Evolutionary conservation across 2,888 invertebrate genomes (phyloP), one percentile per base, ranked within the genome.

Genomic region (Raillietiella orientalis): DNA sequence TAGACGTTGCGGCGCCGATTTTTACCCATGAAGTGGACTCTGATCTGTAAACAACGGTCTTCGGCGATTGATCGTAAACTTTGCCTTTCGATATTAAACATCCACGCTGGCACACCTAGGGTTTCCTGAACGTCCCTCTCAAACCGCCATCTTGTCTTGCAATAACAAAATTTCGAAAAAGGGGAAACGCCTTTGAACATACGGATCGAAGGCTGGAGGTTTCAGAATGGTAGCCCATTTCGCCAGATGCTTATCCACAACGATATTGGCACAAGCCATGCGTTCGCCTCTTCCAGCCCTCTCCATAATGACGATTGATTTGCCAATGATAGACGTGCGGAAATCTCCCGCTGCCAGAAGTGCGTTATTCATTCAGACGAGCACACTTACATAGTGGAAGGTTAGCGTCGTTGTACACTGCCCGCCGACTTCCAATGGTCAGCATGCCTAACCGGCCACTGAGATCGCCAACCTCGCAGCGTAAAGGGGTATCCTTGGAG

Each of bases 391-490:
- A 49, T 24, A 87, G 50, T 0, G 84, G 82, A 31, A 84, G 62
- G 51, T 79, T 79, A 2, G 66, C 56, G 49, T 87, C 87, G 19
- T 66, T 60, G 37, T 72, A 64, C 33, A 82, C 59, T 39, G 59
- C 58, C 21, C 74, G 58, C 29, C 62, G 54, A 1, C 60, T 53
- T 3, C 84, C 84, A 16, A 87, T 54, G 37, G 64, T 60, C 25
- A 84, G 69, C 1, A 71, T 60, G 2, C 77, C 82, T 17, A 79
- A 49, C 33, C 82, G 56, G 0, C 72, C 63, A 0, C 77, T 70
- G 22, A 82, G 48, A 44, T 87, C 87, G 0, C 84, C 87, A 1
- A 82, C 70, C 41, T 79, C 69, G 42, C 87, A 87, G 3, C 84
- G 55, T 27, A 79, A 46, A 0, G 82, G 84, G 38, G 77, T 72